Conservation (phyloP, 2,888 invertebrate species). For the Megamerina dolium region DNA sequence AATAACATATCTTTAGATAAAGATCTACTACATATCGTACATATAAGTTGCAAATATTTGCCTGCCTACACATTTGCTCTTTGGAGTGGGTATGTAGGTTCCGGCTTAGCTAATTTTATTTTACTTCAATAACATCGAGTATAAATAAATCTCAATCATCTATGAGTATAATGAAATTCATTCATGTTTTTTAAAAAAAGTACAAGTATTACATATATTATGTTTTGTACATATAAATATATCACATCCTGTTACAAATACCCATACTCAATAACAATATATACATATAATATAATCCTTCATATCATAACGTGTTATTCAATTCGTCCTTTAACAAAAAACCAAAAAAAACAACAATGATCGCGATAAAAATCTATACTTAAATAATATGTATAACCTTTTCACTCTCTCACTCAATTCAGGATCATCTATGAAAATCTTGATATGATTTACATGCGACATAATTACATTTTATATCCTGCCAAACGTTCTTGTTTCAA, state of each 20-base stretch:
- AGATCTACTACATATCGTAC: too few species aligned
- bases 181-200: neutral
- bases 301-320: neutral
- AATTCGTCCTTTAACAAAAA: too few species aligned
- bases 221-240: neutral
- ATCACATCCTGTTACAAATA: conserved; percentile 3
- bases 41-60: too few species aligned
- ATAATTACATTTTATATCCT: conserved; percentile 34
- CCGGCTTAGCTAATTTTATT: neutral
- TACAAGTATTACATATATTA: neutral
- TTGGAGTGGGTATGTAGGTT: conserved; percentile 1
- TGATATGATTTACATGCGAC: conserved; percentile 36
- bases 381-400: neutral
- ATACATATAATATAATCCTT: neutral
- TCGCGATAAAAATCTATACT: neutral
- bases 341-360: neutral
- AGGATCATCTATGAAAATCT: too few species aligned
- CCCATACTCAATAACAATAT: neutral
- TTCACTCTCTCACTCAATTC: too few species aligned
- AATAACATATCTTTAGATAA: too few species aligned
- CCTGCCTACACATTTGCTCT: too few species aligned
- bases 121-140: neutral
- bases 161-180: neutral
- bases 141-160: neutral
- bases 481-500: conserved; percentile 19